phyloP scores from a whole-genome alignment of 2,797 vertebrate species.

The Australoheros facetus region DNA sequence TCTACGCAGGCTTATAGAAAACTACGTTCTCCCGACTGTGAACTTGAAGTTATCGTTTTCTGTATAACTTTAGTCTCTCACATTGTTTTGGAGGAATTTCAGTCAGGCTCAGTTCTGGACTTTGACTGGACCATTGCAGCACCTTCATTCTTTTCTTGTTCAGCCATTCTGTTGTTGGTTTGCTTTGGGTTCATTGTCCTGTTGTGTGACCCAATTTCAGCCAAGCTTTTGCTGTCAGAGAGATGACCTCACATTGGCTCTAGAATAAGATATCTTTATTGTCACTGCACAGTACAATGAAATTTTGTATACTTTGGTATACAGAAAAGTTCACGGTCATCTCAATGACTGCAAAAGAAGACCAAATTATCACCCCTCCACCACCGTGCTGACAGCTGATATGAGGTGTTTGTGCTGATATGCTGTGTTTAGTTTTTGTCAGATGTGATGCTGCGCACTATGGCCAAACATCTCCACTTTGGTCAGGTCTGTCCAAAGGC shows the following conservation, averaged over 20 bases:
- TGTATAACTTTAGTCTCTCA: not conserved
- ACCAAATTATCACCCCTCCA: not conserved
- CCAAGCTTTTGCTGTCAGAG: not conserved
- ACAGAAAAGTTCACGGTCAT: not conserved
- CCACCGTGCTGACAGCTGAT: not conserved
- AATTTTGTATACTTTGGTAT: not conserved
- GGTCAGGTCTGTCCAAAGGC: too few relatives aligned
- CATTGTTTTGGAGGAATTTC: not conserved
- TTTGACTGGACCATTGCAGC: not conserved
- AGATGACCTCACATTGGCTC: not conserved
- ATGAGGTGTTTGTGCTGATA: accelerated
- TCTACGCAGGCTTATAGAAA: too few relatives aligned
- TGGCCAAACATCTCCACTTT: too few relatives aligned
- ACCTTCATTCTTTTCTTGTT: too few relatives aligned
- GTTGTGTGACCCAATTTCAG: accelerated
- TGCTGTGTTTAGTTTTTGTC: too few relatives aligned
- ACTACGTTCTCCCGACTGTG: too few relatives aligned
- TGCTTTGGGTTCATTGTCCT: not conserved
- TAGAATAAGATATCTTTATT: not conserved
- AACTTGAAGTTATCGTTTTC: not conserved
- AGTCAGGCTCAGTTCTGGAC: not conserved
- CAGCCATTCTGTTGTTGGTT: too few relatives aligned
- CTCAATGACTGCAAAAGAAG: not conserved
- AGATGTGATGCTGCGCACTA: too few relatives aligned
- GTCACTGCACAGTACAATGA: too few relatives aligned